Percentiles rank a stretch among this genome's conserved stretches.
phyloP scores from a whole-genome alignment of 2,888 invertebrate genomes.

The Drosophila prolongata region DNA sequence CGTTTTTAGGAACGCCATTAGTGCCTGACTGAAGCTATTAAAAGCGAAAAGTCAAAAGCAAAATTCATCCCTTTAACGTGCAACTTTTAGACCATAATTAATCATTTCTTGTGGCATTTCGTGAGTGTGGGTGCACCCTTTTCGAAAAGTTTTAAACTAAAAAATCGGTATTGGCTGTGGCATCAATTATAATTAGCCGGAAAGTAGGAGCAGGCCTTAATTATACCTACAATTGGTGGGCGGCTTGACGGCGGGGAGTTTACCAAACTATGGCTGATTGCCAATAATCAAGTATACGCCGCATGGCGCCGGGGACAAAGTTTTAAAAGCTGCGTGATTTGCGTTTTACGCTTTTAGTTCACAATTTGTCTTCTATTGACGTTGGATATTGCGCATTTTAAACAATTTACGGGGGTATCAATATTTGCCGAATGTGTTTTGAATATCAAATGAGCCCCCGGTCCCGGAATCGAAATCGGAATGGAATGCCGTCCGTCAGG shows the following conservation, averaged over 20 bases:
- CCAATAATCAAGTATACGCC: conserved; percentile 70
- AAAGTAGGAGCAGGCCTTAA: conserved; percentile 43
- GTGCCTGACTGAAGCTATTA: conserved; percentile 40
- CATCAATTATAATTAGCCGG: conserved; percentile 73
- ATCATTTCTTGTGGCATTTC: conserved; percentile 58
- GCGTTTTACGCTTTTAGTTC: conserved; percentile 59
- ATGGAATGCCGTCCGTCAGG: conserved; percentile 6
- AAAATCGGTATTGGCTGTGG: conserved; percentile 62
- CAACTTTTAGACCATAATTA: conserved; percentile 63
- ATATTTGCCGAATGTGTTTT: conserved; percentile 78
- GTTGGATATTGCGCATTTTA: conserved; percentile 65
- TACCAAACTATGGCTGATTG: conserved; percentile 59
- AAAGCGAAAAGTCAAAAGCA: conserved; percentile 46
- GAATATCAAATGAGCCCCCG: conserved; percentile 68
- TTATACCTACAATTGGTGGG: conserved; percentile 68
- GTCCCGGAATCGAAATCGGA: conserved; percentile 12
- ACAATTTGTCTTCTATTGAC: conserved; percentile 70
- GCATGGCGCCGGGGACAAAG: conserved; percentile 45
- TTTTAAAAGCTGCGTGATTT: conserved; percentile 66
- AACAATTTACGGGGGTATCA: conserved; percentile 76
- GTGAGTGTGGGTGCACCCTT: background rate
- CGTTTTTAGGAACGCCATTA: conserved; percentile 35
- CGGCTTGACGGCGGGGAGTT: conserved; percentile 14
- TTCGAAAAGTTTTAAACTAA: conserved; percentile 45
- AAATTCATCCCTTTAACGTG: conserved; percentile 70